A percentile compares a stretch with the other conserved stretches of the same genome.
phyloP scores from a whole-genome alignment of 2,113 vertebrate species.

The Parotia lawesii region DNA sequence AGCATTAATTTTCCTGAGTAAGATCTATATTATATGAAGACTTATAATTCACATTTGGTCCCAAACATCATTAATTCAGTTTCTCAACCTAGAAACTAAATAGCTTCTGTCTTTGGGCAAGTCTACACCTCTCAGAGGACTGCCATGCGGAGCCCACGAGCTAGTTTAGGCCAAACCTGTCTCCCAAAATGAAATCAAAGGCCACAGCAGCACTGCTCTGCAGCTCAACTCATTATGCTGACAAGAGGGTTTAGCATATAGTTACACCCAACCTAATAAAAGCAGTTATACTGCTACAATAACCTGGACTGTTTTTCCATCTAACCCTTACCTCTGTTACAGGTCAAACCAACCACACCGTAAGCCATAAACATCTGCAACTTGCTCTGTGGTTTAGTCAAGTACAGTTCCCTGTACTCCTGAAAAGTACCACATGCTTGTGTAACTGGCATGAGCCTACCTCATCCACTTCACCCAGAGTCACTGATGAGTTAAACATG shows the following conservation, averaged over 20 bases:
- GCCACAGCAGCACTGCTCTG: neutral
- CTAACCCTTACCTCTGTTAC: neutral
- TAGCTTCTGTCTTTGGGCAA: conserved; percentile 21
- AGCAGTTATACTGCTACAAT: neutral
- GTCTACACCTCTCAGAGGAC: neutral
- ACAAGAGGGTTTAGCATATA: neutral
- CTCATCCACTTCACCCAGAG: neutral
- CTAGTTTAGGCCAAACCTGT: neutral
- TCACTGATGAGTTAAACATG: neutral
- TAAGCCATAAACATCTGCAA: neutral
- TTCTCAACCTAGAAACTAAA: conserved; percentile 33
- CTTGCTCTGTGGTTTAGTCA: neutral
- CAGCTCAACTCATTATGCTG: neutral
- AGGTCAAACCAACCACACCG: neutral
- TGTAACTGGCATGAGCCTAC: neutral
- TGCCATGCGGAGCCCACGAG: neutral
- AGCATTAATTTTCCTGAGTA: conserved; percentile 20
- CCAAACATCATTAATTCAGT: conserved; percentile 38
- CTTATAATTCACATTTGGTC: neutral
- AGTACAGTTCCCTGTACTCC: neutral
- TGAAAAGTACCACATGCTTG: neutral
- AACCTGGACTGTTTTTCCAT: neutral
- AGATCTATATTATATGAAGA: neutral
- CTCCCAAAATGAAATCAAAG: neutral
- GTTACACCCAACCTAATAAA: neutral